Percentiles rank a stretch among this genome's conserved stretches.
phyloP scores from a whole-genome alignment of 2,888 invertebrate species.

The Ferrisia virgata region DNA sequence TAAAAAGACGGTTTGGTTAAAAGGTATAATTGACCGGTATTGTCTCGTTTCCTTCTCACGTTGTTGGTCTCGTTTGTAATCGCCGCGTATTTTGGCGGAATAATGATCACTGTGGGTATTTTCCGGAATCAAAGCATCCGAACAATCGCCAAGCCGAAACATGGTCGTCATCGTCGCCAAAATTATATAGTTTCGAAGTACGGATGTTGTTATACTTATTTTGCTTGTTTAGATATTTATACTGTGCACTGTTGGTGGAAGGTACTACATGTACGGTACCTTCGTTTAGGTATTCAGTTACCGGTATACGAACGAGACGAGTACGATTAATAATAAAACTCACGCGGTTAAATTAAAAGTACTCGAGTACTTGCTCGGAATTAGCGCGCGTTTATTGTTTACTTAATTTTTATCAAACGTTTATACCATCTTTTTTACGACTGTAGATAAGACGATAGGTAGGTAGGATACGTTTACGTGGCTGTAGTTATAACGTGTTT shows the following conservation, averaged over 20 bases:
- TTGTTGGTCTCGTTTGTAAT: not conserved
- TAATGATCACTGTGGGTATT: not conserved
- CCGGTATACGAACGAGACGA: too few species aligned
- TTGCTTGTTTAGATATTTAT: too few species aligned
- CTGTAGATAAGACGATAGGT: not conserved
- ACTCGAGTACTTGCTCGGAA: not conserved
- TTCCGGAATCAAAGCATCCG: not conserved
- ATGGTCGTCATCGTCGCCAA: not conserved
- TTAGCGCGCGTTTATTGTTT: not conserved
- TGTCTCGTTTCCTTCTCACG: not conserved
- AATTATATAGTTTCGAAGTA: not conserved
- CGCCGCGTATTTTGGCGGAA: not conserved
- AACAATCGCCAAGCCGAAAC: not conserved
- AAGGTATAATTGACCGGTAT: slow-evolving; percentile 3
- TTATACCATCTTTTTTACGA: not conserved
- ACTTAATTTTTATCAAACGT: not conserved
- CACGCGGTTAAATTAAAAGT: not conserved
- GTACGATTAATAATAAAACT: not conserved
- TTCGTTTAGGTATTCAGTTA: too few species aligned
- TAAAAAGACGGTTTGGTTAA: not conserved
- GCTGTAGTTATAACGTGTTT: not conserved
- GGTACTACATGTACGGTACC: not conserved
- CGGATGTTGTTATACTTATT: not conserved
- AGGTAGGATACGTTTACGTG: not conserved
- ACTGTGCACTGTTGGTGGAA: too few species aligned